A percentile compares a stretch with the other conserved stretches of the same genome.
phyloP scores from a whole-genome alignment of 2,113 vertebrate genomes.

The Rhodinocichla rosea region DNA sequence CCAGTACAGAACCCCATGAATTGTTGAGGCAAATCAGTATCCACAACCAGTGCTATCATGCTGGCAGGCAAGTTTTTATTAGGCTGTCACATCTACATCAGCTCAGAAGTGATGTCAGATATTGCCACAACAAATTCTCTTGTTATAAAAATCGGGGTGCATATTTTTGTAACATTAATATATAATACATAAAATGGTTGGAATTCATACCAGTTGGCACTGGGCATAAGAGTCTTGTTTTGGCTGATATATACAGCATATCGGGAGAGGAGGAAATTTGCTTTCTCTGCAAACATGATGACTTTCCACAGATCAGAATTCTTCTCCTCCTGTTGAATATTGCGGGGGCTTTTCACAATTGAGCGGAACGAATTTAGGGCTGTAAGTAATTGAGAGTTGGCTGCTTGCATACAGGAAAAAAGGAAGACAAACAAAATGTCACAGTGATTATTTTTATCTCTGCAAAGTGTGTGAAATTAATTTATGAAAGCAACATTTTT shows the following conservation, averaged over 20 bases:
- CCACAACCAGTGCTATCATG: slow-evolving; percentile 7
- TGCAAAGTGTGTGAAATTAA: slow-evolving; percentile 63
- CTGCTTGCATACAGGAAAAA: slow-evolving; percentile 63
- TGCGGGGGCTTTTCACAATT: slow-evolving; percentile 63
- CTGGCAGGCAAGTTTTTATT: slow-evolving; percentile 37
- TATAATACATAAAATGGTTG: slow-evolving; percentile 28
- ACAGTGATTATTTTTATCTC: slow-evolving; percentile 68
- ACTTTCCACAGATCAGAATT: slow-evolving; percentile 62
- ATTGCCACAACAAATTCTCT: slow-evolving; percentile 57
- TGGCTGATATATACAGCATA: slow-evolving; percentile 58
- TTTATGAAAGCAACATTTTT: slow-evolving; percentile 65
- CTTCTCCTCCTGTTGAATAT: slow-evolving; percentile 58
- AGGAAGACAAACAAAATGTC: slow-evolving; percentile 66
- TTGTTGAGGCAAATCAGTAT: not conserved
- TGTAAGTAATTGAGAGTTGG: slow-evolving; percentile 67
- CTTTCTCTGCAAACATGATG: slow-evolving; percentile 61
- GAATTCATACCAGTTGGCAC: slow-evolving; percentile 47
- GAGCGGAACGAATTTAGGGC: slow-evolving; percentile 60
- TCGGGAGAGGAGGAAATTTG: slow-evolving; percentile 47
- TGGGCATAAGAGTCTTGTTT: not conserved
- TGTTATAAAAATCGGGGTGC: slow-evolving; percentile 32
- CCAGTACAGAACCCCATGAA: not conserved
- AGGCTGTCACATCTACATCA: slow-evolving; percentile 8
- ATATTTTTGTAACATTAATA: slow-evolving; percentile 56
- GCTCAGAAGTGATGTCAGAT: slow-evolving; percentile 53